These are phyloP conservation scores for Leptonema lineaticorne DNA, from an alignment of 1,140 invertebrate species.

Conservation along the genomic window DNA sequence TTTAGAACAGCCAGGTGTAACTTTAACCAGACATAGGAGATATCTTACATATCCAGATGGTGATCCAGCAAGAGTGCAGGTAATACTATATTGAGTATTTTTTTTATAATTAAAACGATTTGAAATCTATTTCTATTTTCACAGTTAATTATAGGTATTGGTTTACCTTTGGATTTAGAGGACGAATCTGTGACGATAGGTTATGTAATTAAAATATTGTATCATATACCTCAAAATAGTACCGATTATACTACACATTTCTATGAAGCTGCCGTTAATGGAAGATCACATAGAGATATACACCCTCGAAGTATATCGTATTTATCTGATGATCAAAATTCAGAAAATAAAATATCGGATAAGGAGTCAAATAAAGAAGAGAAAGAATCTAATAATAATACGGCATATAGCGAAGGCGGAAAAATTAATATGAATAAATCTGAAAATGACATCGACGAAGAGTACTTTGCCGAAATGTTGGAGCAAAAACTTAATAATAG, in stretches of 20 bases:
- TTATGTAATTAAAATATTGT: conserved; percentile 64
- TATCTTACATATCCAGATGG: conserved; percentile 55
- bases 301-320: background rate
- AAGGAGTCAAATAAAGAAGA: too few species aligned
- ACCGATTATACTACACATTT: conserved; percentile 61
- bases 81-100: conserved; percentile 37
- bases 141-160: conserved; percentile 67
- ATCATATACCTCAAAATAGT: conserved; percentile 61
- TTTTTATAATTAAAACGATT: background rate
- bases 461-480: conserved; percentile 47
- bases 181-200: conserved; percentile 64
- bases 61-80: conserved; percentile 54
- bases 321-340: background rate
- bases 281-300: conserved; percentile 21
- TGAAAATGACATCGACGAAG: conserved; percentile 40
- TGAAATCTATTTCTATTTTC: conserved; percentile 33
- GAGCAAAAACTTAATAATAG: conserved; percentile 48
- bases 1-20: conserved; percentile 32
- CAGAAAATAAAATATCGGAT: conserved; percentile 25
- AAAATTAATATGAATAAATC: conserved; percentile 42
- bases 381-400: conserved; percentile 43
- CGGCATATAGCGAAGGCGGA: conserved; percentile 48
- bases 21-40: conserved; percentile 46
- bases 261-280: conserved; percentile 53
- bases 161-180: conserved; percentile 64